Conservation (phyloP, 1,140 invertebrate genomes). For the Thaumetopoea pityocampa region DNA sequence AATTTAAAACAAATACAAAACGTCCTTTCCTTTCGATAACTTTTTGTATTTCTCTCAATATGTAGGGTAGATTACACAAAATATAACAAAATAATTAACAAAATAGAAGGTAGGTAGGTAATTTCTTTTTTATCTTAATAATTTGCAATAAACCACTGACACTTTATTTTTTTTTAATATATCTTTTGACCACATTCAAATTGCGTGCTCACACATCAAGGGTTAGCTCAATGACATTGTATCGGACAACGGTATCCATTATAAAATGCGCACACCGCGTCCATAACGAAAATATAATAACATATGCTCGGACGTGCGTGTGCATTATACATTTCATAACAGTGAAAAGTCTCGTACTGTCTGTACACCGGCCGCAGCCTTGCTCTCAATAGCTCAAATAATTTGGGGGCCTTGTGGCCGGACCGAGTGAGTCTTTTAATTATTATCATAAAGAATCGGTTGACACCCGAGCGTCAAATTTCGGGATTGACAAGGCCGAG, state of each 20-base stretch:
- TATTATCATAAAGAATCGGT: conserved; percentile 46
- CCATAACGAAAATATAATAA: conserved; percentile 62
- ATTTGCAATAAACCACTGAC: no score
- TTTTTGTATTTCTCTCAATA: no score
- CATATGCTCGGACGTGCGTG: conserved; percentile 36
- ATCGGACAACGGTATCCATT: conserved; percentile 14
- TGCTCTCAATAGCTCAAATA: conserved; percentile 56
- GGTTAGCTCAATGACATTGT: conserved; percentile 17
- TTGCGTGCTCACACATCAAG: conserved; percentile 4
- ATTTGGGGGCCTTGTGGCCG: conserved; percentile 54
- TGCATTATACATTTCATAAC: conserved; percentile 33
- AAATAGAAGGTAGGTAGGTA: no score
- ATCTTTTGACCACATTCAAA: no score
- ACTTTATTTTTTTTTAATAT: no score
- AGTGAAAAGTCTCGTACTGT: conserved; percentile 36
- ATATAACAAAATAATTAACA: no score
- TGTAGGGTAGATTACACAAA: no score
- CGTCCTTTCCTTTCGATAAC: no score
- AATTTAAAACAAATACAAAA: no score
- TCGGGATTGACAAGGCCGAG: conserved; percentile 27
- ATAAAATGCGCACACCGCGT: conserved; percentile 26
- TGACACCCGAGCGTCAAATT: conserved; percentile 49
- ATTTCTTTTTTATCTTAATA: no score
- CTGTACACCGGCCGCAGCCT: no score
- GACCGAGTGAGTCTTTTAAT: conserved; percentile 52